These are phyloP conservation scores for Rhadinocentrus ornatus DNA, from an alignment of 2,797 vertebrate genomes.

Conservation along the genomic window DNA sequence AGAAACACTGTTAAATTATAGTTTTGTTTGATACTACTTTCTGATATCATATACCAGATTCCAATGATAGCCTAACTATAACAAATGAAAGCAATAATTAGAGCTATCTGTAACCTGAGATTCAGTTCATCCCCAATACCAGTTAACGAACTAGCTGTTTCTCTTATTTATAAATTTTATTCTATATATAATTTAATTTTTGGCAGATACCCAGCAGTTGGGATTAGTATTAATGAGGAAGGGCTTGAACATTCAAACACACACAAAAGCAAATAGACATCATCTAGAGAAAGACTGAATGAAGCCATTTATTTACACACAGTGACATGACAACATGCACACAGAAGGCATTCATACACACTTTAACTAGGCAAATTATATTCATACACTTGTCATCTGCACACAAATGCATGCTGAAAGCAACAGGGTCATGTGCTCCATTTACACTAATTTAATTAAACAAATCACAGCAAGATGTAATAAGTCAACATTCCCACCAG, in stretches of 20 bases:
- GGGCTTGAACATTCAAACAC: not conserved
- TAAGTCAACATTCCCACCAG: constrained; percentile 8
- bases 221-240: not conserved
- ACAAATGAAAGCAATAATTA: too few species aligned
- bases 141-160: too few species aligned
- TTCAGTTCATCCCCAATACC: too few species aligned
- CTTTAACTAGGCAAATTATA: constrained; percentile 32
- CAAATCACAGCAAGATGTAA: constrained; percentile 23
- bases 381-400: not conserved
- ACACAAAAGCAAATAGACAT: constrained; percentile 5
- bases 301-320: constrained; percentile 44
- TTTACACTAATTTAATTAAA: constrained; percentile 64
- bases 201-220: not conserved
- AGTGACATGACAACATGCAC: constrained; percentile 20
- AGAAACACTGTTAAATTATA: too few species aligned
- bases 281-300: not conserved
- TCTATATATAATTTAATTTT: not conserved
- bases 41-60: not conserved
- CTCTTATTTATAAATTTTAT: not conserved
- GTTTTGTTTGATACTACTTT: not conserved
- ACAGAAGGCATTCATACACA: constrained; percentile 45
- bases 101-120: too few species aligned
- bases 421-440: constrained; percentile 61
- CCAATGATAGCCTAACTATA: not conserved
- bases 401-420: constrained; percentile 15